Evolutionary conservation across 2,797 vertebrate genomes (phyloP).

Genomic region (Fratercula arctica): DNA sequence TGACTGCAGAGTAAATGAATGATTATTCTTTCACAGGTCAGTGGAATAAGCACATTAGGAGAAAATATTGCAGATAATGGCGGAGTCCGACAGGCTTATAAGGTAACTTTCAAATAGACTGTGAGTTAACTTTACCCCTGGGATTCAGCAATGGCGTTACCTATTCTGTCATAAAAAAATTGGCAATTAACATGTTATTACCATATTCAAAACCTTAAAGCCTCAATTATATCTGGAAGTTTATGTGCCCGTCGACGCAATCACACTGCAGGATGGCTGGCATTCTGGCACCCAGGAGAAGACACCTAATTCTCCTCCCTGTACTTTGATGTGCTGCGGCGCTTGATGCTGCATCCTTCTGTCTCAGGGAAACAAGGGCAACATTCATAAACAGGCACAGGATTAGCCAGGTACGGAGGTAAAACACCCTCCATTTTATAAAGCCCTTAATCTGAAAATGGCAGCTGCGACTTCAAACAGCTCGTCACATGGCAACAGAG

Average conservation of each 20-base stretch:
- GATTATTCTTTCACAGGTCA: slow-evolving; percentile 80
- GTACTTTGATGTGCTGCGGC: too few species aligned
- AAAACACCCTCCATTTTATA: background rate
- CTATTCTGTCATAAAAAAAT: rapidly evolving
- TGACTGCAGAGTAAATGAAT: background rate
- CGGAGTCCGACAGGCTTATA: slow-evolving; percentile 93
- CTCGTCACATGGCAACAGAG: background rate
- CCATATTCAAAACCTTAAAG: background rate
- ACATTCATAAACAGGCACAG: background rate
- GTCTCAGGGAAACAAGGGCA: background rate
- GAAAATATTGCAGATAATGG: slow-evolving; percentile 98
- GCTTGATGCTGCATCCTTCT: background rate
- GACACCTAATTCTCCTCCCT: background rate
- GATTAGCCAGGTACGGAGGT: background rate
- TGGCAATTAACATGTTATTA: background rate
- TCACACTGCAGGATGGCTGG: background rate
- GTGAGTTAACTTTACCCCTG: background rate
- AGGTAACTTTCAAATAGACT: slow-evolving; percentile 75
- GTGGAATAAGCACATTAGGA: slow-evolving; percentile 93
- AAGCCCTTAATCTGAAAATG: background rate
- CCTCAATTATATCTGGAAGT: background rate
- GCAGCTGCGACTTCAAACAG: background rate
- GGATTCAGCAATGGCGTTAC: background rate
- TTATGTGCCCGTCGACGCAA: background rate
- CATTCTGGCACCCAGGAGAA: background rate